A percentile compares a stretch with the other conserved stretches of the same genome.
phyloP scores from a whole-genome alignment of 2,888 invertebrate genomes.

The Ischnura elegans region DNA sequence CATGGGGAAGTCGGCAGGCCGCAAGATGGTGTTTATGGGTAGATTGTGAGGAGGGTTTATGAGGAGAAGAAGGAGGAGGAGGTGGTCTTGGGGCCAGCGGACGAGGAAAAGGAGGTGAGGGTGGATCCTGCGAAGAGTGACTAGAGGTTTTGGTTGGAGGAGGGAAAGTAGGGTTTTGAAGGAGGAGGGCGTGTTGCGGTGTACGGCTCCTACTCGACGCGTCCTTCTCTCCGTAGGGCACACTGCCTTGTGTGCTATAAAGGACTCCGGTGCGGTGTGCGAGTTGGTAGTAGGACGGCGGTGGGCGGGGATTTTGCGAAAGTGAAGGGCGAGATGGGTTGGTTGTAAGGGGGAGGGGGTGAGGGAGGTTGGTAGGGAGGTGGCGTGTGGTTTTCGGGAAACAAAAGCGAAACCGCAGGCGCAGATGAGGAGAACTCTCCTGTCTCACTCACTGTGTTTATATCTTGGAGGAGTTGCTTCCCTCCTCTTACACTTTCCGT shows the following conservation, averaged over 20 bases:
- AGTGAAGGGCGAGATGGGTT: conserved; percentile 16
- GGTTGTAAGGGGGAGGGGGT: conserved; percentile 6
- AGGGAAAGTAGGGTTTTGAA: neutral
- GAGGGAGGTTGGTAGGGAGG: too few relatives aligned
- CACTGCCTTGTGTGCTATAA: neutral
- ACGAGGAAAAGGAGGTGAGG: neutral
- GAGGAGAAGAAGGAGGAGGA: neutral
- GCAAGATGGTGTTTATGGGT: conserved; percentile 49
- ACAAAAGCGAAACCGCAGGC: conserved; percentile 64
- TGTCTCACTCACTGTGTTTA: conserved; percentile 43
- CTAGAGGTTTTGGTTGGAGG: neutral
- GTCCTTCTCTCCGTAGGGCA: neutral
- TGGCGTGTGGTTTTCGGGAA: conserved; percentile 40
- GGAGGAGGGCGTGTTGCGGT: conserved; percentile 33
- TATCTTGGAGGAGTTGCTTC: neutral
- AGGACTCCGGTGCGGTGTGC: neutral
- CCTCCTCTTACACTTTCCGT: neutral
- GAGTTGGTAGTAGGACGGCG: neutral
- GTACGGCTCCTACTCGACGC: neutral
- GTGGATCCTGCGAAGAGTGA: neutral
- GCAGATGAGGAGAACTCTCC: conserved; percentile 53
- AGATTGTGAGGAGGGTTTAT: neutral
- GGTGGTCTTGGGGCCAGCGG: neutral
- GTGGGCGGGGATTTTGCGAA: neutral
- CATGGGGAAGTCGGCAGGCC: neutral